These are phyloP conservation scores for Dinothrombium tinctorium DNA, from an alignment of 1,140 invertebrate species.

Conservation along the genomic window DNA sequence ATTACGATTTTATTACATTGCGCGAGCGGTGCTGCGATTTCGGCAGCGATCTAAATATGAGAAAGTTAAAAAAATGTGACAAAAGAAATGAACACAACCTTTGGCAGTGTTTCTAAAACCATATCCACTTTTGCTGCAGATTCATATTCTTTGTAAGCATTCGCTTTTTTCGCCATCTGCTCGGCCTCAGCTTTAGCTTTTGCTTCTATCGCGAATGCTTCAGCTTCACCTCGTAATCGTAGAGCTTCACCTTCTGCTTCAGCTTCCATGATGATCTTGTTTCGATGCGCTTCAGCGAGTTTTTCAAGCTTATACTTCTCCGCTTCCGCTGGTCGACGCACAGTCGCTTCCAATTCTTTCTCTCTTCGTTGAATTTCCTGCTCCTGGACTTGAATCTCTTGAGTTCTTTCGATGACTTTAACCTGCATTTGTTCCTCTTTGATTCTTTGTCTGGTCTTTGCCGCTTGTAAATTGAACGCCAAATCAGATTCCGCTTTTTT, in stretches of 20 bases:
- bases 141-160: constrained; percentile 84
- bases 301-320: constrained; percentile 48
- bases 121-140: constrained; percentile 92
- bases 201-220: constrained; percentile 74
- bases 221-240: constrained; percentile 49
- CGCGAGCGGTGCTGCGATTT: constrained; percentile 76
- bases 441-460: constrained; percentile 27
- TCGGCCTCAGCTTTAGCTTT: constrained; percentile 85
- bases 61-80: constrained; percentile 6
- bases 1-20: constrained; percentile 56
- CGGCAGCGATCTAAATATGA: constrained; percentile 53
- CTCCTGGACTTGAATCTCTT: constrained; percentile 22
- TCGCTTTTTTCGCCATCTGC: constrained; percentile 87
- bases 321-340: constrained; percentile 25
- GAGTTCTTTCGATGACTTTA: constrained; percentile 24
- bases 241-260: constrained; percentile 82
- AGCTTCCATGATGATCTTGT: constrained; percentile 49
- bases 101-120: constrained; percentile 83
- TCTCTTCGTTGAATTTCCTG: constrained; percentile 19
- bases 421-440: constrained; percentile 28
- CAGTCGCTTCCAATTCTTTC: constrained; percentile 23
- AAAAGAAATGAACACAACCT: constrained; percentile 32
- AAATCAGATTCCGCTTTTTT: constrained; percentile 34
- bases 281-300: constrained; percentile 60
- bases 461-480: constrained; percentile 26